phyloP scores from a whole-genome alignment of 2,888 invertebrate genomes.

The Ctena decussata region DNA sequence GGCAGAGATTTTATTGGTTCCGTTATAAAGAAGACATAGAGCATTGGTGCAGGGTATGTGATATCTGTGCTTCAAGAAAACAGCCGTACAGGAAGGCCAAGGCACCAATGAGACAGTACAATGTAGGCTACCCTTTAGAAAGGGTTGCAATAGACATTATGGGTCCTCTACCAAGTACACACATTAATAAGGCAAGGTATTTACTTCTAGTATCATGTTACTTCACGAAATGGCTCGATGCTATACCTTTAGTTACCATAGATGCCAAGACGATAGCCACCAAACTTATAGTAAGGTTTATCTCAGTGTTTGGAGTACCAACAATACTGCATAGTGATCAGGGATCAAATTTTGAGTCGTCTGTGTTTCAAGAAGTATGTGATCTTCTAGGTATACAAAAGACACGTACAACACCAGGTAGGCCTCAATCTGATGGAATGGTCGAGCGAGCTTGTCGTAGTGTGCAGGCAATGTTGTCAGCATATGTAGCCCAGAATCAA shows the following conservation, averaged over 20 bases:
- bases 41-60: not conserved
- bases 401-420: not conserved
- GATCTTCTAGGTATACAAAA: not conserved
- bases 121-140: not conserved
- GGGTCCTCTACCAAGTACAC: not conserved
- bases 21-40: not conserved
- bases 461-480: slow-evolving; percentile 32
- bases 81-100: not conserved
- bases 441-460: not conserved
- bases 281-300: not conserved
- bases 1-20: slow-evolving; percentile 3
- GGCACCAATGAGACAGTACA: no score
- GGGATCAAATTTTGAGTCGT: not conserved
- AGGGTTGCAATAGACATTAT: not conserved
- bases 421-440: not conserved
- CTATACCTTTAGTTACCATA: not conserved
- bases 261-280: not conserved
- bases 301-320: not conserved
- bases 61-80: not conserved
- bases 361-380: not conserved
- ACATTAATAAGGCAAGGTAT: not conserved
- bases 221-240: not conserved
- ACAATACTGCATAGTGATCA: not conserved
- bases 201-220: not conserved
- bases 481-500: slow-evolving; percentile 41